Evolutionary conservation across 2,797 vertebrate genomes (phyloP).

Genomic region (Mionectes olivaceus): DNA sequence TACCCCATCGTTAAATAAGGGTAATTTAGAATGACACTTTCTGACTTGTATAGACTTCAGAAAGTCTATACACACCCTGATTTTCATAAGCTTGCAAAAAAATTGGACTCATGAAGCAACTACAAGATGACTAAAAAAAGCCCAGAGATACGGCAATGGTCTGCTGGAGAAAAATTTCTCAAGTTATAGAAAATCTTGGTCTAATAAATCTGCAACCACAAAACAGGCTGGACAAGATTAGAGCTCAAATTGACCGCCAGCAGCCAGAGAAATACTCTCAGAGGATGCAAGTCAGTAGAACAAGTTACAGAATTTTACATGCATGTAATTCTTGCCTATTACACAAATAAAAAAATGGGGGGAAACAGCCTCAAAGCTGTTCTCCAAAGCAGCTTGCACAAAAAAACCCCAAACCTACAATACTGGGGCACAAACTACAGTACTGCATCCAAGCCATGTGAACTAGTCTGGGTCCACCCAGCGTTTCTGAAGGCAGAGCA

Average conservation of each 20-base stretch:
- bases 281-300: not conserved
- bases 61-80: not conserved
- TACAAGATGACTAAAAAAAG: not conserved
- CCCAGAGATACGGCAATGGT: not conserved
- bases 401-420: not conserved
- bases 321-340: not conserved
- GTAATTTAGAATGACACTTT: not conserved
- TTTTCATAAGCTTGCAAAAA: not conserved
- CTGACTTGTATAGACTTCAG: not conserved
- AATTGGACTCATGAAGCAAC: not conserved
- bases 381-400: not conserved
- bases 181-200: not conserved
- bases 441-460: accelerated
- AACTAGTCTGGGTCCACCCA: not conserved
- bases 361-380: not conserved
- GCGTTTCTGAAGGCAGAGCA: not conserved
- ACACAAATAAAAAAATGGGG: not conserved
- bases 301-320: not conserved
- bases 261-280: not conserved
- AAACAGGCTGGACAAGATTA: not conserved
- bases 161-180: not conserved
- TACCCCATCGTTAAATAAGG: not conserved
- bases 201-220: not conserved
- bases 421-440: not conserved
- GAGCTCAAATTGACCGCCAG: not conserved